These are phyloP conservation scores for Loripinus fragilis DNA, from an alignment of 2,888 invertebrate species.

Conservation along the genomic window DNA sequence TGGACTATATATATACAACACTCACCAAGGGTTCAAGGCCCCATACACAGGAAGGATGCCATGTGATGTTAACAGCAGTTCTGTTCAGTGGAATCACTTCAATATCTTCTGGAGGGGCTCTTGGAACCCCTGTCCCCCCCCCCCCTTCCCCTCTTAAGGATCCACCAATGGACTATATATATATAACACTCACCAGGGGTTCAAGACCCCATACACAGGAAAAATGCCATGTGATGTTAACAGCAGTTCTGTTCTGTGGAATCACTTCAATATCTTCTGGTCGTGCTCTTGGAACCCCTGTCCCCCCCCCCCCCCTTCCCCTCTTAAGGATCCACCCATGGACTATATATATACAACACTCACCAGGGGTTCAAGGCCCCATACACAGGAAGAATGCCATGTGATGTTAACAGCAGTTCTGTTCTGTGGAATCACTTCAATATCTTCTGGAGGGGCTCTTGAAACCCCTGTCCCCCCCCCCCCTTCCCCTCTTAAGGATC, in stretches of 20 bases:
- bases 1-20: too few species aligned
- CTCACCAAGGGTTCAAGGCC: conserved; percentile 54
- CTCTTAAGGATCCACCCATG: too few species aligned
- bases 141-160: too few species aligned
- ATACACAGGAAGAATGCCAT: conserved; percentile 67
- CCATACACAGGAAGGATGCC: conserved; percentile 64
- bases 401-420: conserved; percentile 57
- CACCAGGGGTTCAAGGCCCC: conserved; percentile 46
- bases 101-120: conserved; percentile 64
- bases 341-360: too few species aligned
- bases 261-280: conserved; percentile 60
- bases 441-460: conserved; percentile 63
- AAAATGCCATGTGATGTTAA: conserved; percentile 66
- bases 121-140: too few species aligned
- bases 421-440: conserved; percentile 36
- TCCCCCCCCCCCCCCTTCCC: too few species aligned
- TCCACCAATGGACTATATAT: too few species aligned
- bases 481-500: too few species aligned
- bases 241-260: conserved; percentile 42
- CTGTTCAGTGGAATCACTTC: conserved; percentile 30
- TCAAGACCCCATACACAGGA: conserved; percentile 49
- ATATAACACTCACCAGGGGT: conserved; percentile 62
- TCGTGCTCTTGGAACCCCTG: too few species aligned
- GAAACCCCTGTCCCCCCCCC: too few species aligned
- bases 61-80: conserved; percentile 60